Evolutionary conservation across 2,888 invertebrate genomes (phyloP).

Genomic region (Athetis lepigone): DNA sequence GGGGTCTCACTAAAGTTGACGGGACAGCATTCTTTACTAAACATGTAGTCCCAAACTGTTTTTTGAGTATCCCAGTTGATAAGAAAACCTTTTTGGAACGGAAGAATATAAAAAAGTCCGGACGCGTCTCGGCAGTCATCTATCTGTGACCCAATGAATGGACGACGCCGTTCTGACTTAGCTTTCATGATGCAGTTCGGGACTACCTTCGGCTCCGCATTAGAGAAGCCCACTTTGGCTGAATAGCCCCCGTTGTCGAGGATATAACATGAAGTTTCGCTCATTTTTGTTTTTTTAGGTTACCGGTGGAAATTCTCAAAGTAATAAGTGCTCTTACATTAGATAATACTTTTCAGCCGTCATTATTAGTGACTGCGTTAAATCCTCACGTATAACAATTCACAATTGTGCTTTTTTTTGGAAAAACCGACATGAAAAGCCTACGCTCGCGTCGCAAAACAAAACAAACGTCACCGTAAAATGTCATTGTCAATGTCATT

Average conservation of each 20-base stretch:
- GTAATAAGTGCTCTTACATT: not conserved
- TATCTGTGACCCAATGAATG: constrained; percentile 97
- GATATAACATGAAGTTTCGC: constrained; percentile 91
- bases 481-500: not conserved
- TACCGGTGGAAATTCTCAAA: constrained; percentile 61
- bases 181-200: constrained; percentile 99
- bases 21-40: constrained; percentile 95
- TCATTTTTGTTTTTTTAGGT: constrained; percentile 73
- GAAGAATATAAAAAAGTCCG: constrained; percentile 97
- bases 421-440: not conserved
- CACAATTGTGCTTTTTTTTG: not conserved
- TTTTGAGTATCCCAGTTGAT: constrained; percentile 99
- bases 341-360: not conserved
- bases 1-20: constrained; percentile 94
- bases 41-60: constrained; percentile 98
- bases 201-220: constrained; percentile 93
- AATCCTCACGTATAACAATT: not conserved
- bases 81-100: constrained; percentile 98
- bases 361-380: constrained; percentile 8
- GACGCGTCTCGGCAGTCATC: constrained; percentile 99
- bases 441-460: constrained; percentile 14
- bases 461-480: constrained; percentile 35
- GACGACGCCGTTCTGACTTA: constrained; percentile 97
- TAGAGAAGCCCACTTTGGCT: constrained; percentile 96
- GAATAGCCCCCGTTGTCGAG: constrained; percentile 97